A percentile compares a stretch with the other conserved stretches of the same genome.
Evolutionary conservation across 2,888 invertebrate species (phyloP).

Genomic region (Mellilla xanthometata): DNA sequence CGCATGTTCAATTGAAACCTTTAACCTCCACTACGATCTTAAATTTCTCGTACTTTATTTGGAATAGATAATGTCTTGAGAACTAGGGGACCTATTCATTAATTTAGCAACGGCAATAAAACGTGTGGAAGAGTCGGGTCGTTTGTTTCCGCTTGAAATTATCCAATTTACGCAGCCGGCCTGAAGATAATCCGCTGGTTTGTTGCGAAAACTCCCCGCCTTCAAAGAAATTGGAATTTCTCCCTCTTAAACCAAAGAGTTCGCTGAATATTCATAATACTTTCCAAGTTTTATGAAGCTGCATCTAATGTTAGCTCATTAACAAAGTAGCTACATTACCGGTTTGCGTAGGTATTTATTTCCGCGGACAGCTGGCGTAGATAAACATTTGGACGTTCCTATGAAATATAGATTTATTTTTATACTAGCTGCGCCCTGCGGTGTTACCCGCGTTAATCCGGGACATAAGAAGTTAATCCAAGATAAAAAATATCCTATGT

Average conservation of each 20-base stretch:
- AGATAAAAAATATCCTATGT: no score
- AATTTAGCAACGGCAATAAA: conserved; percentile 23
- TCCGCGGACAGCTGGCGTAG: conserved; percentile 21
- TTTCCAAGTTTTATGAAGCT: conserved; percentile 37
- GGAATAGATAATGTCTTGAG: no score
- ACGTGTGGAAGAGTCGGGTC: conserved; percentile 19
- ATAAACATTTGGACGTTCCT: background rate
- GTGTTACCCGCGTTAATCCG: no score
- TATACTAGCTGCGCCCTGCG: no score
- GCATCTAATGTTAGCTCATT: conserved; percentile 34
- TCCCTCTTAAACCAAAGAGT: conserved; percentile 29
- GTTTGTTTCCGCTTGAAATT: conserved; percentile 31
- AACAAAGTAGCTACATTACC: conserved; percentile 32
- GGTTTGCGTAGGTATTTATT: conserved; percentile 30
- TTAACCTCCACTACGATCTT: no score
- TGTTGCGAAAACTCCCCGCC: conserved; percentile 29
- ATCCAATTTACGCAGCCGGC: conserved; percentile 31
- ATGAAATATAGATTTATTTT: no score
- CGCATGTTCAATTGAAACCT: no score
- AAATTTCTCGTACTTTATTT: no score
- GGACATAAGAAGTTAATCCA: no score
- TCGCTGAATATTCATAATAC: conserved; percentile 39
- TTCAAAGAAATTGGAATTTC: conserved; percentile 32
- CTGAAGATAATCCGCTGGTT: conserved; percentile 30
- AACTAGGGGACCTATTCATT: conserved; percentile 16